Base-by-base conservation (phyloP, 1,140 invertebrate species). In the Dufourea novaeangliae region DNA sequence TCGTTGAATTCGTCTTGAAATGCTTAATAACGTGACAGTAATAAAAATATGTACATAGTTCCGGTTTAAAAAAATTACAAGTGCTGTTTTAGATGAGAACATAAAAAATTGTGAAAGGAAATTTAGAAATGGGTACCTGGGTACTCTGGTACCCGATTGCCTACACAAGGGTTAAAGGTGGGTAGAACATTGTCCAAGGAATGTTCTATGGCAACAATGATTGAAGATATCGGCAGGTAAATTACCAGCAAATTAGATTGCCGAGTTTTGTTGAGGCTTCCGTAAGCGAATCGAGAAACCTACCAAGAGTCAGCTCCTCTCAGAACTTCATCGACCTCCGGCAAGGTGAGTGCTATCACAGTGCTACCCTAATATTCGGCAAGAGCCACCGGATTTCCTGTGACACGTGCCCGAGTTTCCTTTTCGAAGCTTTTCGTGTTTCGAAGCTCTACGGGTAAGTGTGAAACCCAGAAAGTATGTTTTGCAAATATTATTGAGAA, bases 201-300 rank as follows among this genome's bases (percentile, higher is more conserved):
- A 61, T 61, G 39, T 68, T 44, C 44, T 44, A 66, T 72, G 63
- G 73, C 68, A 52, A 77, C 34, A 77, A 54, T 77, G 73, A 83
- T 68, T 82, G 57, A 63, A 59, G 22, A 77, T 85, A 86, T 85
- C 71, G 77, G 79, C 76, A 83, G 76, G 76, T 82, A 69, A 83
- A 76, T 77, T 70, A 82, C 70, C 66, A 69, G 68, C 81, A 90
- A 91, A 92, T 92, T 91, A 88, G 88, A 92, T 92, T 92, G 66
- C 79, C 75, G 67, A 83, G 86, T 86, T 87, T 82, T 82, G 86
- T 82, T 80, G 85, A 85, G 91, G 90, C 87, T 91, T 92, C 90
- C 80, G 79, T 91, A 90, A 91, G 91, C 83, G 87, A 92, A 90
- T 92, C 83, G 87, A 77, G 90, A 92, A 92, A 79, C 87, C 91